These are phyloP conservation scores for Edolisoma coerulescens DNA, from an alignment of 2,113 vertebrate species.

Conservation along the genomic window DNA sequence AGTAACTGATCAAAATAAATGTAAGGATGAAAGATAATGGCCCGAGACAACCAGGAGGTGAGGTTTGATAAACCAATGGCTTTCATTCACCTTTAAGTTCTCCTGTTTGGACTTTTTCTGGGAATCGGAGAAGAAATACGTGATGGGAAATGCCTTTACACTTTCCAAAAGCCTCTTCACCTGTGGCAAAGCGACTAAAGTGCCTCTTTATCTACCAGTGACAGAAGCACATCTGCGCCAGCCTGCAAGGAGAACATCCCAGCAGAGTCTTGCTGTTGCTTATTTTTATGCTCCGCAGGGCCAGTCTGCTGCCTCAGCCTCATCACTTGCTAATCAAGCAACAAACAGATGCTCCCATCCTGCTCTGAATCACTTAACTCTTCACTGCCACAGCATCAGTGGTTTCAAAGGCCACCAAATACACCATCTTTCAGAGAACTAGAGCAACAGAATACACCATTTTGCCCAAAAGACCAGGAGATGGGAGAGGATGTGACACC, in stretches of 20 bases:
- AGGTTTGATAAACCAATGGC: background rate
- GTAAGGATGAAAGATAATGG: background rate
- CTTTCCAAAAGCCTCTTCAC: background rate
- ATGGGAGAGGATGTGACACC: background rate
- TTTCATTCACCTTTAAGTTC: background rate
- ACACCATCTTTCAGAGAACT: background rate
- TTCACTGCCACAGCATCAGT: background rate
- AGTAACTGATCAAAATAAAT: background rate
- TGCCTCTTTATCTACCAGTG: background rate
- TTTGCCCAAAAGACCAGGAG: background rate
- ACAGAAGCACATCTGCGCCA: background rate
- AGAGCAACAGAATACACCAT: background rate
- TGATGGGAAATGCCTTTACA: background rate
- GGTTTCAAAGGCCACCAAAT: constrained; percentile 9
- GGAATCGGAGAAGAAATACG: background rate
- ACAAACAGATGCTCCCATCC: constrained; percentile 50
- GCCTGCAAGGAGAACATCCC: constrained; percentile 18
- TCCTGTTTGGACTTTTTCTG: background rate
- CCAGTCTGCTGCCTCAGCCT: constrained; percentile 47
- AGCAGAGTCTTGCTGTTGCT: constrained; percentile 44
- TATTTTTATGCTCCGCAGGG: constrained; percentile 42
- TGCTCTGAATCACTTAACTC: constrained; percentile 36
- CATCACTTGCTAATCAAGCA: constrained; percentile 58
- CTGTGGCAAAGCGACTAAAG: background rate
- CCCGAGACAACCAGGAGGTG: background rate